A percentile compares a stretch with the other conserved stretches of the same genome.
These are phyloP conservation scores for Apis cerana DNA, from an alignment of 1,140 invertebrate species.

Conservation along the genomic window DNA sequence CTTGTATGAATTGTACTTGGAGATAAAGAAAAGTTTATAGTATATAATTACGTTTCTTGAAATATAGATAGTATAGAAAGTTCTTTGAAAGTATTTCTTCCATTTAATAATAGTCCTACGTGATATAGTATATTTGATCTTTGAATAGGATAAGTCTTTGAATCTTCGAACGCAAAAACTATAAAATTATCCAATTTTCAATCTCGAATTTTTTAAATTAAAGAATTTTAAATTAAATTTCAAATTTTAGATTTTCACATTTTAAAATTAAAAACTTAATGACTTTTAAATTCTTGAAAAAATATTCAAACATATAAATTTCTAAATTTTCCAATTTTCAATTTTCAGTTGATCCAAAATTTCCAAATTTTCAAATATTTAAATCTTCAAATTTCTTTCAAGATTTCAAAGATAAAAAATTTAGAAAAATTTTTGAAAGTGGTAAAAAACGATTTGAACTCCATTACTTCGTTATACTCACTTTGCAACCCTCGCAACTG, in stretches of 20 bases:
- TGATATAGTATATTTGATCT: background rate
- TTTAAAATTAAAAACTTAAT: background rate
- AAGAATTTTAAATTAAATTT: background rate
- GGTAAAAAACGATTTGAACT: background rate
- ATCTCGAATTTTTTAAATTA: background rate
- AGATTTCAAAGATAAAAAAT: background rate
- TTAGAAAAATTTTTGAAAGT: background rate
- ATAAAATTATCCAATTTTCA: background rate
- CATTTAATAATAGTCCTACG: background rate
- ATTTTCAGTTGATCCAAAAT: background rate
- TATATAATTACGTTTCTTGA: slow-evolving; percentile 20
- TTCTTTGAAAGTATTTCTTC: slow-evolving; percentile 15
- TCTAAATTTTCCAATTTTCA: background rate
- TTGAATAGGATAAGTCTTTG: no score
- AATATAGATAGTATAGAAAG: slow-evolving; percentile 19
- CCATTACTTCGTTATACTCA: slow-evolving; percentile 82
- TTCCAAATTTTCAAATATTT: background rate
- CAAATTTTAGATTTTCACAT: background rate
- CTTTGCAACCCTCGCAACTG: slow-evolving; percentile 99
- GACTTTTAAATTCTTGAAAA: background rate
- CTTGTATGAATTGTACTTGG: background rate
- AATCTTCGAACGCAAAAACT: background rate
- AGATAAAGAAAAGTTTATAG: slow-evolving; percentile 26
- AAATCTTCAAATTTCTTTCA: background rate
- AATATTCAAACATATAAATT: background rate